Evolutionary conservation across 2,797 vertebrate genomes (phyloP).

Genomic region (Pteronotus mesoamericanus): DNA sequence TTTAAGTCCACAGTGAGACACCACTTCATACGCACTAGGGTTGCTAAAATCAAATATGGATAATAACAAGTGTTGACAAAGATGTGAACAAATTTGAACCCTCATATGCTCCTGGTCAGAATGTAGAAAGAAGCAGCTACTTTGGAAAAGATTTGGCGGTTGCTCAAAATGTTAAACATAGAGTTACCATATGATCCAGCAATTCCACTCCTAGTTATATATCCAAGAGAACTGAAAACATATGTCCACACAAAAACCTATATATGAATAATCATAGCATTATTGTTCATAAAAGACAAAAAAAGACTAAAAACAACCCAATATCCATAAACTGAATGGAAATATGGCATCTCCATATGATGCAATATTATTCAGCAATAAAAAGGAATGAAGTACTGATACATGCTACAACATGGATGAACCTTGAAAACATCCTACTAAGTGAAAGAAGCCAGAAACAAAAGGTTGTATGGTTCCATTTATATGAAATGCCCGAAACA

Average conservation of each 20-base stretch:
- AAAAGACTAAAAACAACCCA: neutral
- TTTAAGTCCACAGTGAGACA: neutral
- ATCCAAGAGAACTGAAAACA: neutral
- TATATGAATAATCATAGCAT: neutral
- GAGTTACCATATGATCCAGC: neutral
- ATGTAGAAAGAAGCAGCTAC: neutral
- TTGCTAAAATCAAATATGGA: slow-evolving; percentile 19
- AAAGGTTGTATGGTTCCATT: slow-evolving; percentile 4
- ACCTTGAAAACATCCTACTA: neutral
- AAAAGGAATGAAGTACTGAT: neutral
- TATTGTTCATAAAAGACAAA: neutral
- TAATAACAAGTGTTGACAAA: neutral
- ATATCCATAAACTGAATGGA: neutral
- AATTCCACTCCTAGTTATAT: neutral
- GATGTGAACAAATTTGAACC: neutral
- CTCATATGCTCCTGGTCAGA: neutral
- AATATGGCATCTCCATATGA: neutral
- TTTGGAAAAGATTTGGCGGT: neutral
- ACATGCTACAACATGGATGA: neutral
- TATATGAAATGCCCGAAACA: neutral
- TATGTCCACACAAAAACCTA: neutral
- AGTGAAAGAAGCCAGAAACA: neutral
- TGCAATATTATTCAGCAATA: neutral
- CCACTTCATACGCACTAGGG: neutral
- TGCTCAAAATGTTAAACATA: slow-evolving; percentile 6